Evolutionary conservation across 2,888 invertebrate genomes (phyloP).

Genomic region (Andrena bicolor): DNA sequence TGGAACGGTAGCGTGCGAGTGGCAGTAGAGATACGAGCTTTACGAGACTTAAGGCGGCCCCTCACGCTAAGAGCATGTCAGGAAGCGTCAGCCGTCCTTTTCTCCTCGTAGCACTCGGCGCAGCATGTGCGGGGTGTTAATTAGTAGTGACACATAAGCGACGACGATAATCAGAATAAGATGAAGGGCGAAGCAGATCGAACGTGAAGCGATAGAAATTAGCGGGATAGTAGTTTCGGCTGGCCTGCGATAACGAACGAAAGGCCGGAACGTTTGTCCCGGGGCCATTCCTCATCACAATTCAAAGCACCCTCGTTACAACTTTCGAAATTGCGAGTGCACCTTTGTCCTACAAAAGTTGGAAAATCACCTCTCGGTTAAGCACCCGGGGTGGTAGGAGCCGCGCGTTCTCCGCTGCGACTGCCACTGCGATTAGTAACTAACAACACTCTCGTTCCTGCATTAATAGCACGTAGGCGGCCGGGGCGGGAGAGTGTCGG

Average conservation of each 20-base stretch:
- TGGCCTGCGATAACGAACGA: constrained; percentile 10
- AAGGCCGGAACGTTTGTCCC: constrained; percentile 27
- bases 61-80: constrained; percentile 32
- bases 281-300: constrained; percentile 56
- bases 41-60: constrained; percentile 22
- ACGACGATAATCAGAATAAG: constrained; percentile 34
- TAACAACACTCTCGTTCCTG: constrained; percentile 52
- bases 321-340: constrained; percentile 62
- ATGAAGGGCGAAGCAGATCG: constrained; percentile 22
- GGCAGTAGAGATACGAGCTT: not conserved
- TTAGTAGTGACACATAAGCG: constrained; percentile 49
- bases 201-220: constrained; percentile 34
- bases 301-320: constrained; percentile 60
- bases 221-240: not conserved
- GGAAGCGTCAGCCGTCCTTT: constrained; percentile 47
- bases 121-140: constrained; percentile 46
- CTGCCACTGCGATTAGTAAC: constrained; percentile 56
- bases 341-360: constrained; percentile 63
- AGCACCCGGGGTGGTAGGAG: constrained; percentile 42
- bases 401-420: constrained; percentile 28
- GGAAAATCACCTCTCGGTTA: constrained; percentile 61
- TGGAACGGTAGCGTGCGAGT: too few species aligned
- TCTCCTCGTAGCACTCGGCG: constrained; percentile 25
- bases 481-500: not conserved
- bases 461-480: constrained; percentile 36